A percentile compares a stretch with the other conserved stretches of the same genome.
These are phyloP conservation scores for Nipponia nippon DNA, from an alignment of 2,113 vertebrate species.

Conservation along the genomic window DNA sequence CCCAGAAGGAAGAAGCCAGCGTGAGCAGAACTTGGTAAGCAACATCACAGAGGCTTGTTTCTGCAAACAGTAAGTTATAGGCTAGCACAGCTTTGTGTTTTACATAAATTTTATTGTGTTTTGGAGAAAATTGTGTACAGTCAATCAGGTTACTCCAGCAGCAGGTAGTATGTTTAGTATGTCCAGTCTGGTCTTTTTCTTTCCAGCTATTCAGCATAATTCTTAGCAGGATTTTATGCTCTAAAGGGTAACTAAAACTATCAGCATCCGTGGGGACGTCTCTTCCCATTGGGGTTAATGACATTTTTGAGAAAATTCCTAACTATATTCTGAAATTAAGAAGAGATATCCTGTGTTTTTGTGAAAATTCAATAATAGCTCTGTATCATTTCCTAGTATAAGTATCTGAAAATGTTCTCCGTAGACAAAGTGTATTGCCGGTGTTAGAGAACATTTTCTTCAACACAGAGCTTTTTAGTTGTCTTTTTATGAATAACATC, in stretches of 20 bases:
- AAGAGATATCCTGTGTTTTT: not conserved
- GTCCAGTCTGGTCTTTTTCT: not conserved
- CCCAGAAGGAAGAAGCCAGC: not conserved
- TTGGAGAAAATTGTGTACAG: not conserved
- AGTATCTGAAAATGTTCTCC: not conserved
- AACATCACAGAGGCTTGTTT: not conserved
- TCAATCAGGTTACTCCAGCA: conserved; percentile 11
- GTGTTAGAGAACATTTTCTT: conserved; percentile 27
- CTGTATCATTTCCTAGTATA: not conserved
- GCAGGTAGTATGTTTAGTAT: not conserved
- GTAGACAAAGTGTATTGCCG: conserved; percentile 4
- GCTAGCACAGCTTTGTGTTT: not conserved
- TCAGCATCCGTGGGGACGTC: not conserved
- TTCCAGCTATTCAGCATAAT: not conserved
- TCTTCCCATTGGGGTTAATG: not conserved
- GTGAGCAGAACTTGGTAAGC: not conserved
- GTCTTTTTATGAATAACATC: not conserved
- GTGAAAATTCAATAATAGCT: not conserved
- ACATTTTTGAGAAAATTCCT: not conserved
- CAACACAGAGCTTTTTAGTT: not conserved
- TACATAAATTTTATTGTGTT: conserved; percentile 48
- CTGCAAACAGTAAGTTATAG: not conserved
- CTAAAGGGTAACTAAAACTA: not conserved
- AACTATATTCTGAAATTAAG: not conserved
- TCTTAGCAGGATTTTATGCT: not conserved